These are phyloP conservation scores for Drosophila neotestacea DNA, from an alignment of 2,888 invertebrate genomes.

Conservation along the genomic window DNA sequence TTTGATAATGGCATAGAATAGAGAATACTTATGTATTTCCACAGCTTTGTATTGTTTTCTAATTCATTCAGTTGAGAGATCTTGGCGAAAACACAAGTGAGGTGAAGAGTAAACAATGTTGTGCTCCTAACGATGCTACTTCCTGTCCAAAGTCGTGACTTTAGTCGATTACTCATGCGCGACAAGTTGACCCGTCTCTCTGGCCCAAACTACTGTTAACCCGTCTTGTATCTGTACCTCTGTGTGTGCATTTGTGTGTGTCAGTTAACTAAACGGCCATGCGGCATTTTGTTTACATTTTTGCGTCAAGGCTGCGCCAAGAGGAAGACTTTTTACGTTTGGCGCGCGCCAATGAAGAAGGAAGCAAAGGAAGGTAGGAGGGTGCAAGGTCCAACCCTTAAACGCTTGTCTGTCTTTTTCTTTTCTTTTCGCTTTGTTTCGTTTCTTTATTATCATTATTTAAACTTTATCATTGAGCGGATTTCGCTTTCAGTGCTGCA, in stretches of 20 bases:
- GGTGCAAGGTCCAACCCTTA: neutral
- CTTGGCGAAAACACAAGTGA: neutral
- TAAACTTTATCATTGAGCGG: conserved; percentile 62
- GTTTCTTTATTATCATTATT: conserved; percentile 45
- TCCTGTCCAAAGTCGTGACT: conserved; percentile 66
- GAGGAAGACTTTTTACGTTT: conserved; percentile 33
- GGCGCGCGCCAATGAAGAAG: conserved; percentile 40
- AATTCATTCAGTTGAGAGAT: neutral
- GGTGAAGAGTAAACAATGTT: neutral
- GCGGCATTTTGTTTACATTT: conserved; percentile 74
- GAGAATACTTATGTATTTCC: no score
- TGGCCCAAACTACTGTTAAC: neutral
- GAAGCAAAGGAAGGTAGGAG: neutral
- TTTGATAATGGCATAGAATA: neutral
- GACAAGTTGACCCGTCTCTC: conserved; percentile 38
- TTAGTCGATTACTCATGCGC: conserved; percentile 71
- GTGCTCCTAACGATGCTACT: conserved; percentile 1
- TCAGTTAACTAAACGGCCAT: conserved; percentile 52
- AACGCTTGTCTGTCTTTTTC: conserved; percentile 43
- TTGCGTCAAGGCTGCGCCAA: conserved; percentile 54
- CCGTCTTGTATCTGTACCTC: conserved; percentile 17
- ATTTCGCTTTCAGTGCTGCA: conserved; percentile 67
- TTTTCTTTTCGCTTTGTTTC: conserved; percentile 1
- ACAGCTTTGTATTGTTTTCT: no score
- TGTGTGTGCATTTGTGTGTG: conserved; percentile 24